These are phyloP conservation scores for Pedionomus torquatus DNA, from an alignment of 2,113 vertebrate species.

Conservation along the genomic window DNA sequence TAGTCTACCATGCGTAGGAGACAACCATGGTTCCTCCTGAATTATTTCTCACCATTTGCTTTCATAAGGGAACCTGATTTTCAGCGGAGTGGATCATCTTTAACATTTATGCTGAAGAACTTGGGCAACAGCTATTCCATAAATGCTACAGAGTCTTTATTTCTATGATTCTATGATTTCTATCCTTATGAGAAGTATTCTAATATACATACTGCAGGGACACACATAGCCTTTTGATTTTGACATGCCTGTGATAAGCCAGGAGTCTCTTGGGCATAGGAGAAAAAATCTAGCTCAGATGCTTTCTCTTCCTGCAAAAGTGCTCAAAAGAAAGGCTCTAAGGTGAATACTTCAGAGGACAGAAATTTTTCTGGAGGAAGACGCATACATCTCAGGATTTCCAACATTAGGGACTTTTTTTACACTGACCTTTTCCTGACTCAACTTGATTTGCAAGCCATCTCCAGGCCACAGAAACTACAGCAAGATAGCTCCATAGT, in stretches of 20 bases:
- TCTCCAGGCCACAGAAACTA: background rate
- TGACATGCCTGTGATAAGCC: background rate
- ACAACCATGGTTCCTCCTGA: background rate
- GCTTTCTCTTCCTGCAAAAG: background rate
- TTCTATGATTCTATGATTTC: background rate
- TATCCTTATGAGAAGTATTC: background rate
- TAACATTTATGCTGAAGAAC: background rate
- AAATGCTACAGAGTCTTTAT: background rate
- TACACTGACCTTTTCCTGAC: background rate
- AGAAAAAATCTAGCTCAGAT: background rate
- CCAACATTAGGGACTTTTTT: background rate
- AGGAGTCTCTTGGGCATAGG: background rate
- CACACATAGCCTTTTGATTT: background rate
- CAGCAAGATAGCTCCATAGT: background rate
- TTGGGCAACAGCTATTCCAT: background rate
- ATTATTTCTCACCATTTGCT: background rate
- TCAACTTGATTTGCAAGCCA: background rate
- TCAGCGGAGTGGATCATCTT: background rate
- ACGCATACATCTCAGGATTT: background rate
- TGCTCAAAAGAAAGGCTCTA: background rate
- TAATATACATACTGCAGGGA: background rate
- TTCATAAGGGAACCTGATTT: background rate
- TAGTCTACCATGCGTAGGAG: background rate
- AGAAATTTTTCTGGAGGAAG: background rate
- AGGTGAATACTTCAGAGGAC: background rate